Conservation (phyloP, 30 jellyfish, hydroid and myxozoan genomes). For the Aurelia aurita complex sp. Pacific region DNA sequence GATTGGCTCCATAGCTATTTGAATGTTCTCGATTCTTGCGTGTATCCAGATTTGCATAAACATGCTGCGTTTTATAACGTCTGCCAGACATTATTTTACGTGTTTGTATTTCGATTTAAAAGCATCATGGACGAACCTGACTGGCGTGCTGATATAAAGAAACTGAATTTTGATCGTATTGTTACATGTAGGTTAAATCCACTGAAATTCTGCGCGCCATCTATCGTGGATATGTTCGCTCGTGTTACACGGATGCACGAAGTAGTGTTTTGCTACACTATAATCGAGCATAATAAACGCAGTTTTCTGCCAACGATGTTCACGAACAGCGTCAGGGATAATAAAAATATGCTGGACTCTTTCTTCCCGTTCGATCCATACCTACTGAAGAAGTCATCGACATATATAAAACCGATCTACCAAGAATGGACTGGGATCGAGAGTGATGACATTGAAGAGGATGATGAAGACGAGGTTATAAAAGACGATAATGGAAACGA, state of each 20-base stretch:
- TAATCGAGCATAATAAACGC: slow-evolving; percentile 86
- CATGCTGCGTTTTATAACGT: slow-evolving; percentile 83
- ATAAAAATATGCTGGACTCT: slow-evolving; percentile 56
- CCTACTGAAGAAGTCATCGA: slow-evolving; percentile 62
- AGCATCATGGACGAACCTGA: slow-evolving; percentile 39
- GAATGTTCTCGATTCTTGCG: slow-evolving; percentile 62
- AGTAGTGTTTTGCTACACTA: slow-evolving; percentile 90
- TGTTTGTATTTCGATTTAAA: slow-evolving; percentile 72
- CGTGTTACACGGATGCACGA: slow-evolving; percentile 88
- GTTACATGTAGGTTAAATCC: slow-evolving; percentile 81
- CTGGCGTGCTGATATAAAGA: slow-evolving; percentile 51
- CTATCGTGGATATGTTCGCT: slow-evolving; percentile 90
- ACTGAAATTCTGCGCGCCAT: slow-evolving; percentile 69
- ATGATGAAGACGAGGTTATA: slow-evolving; percentile 31
- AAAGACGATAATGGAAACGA: slow-evolving; percentile 46
- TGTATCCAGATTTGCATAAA: slow-evolving; percentile 55
- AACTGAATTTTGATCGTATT: slow-evolving; percentile 71
- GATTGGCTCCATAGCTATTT: slow-evolving; percentile 83
- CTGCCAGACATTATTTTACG: slow-evolving; percentile 82
- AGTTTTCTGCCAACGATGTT: slow-evolving; percentile 32
- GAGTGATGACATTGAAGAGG: slow-evolving; percentile 25
- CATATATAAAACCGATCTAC: slow-evolving; percentile 52
- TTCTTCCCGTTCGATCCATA: slow-evolving; percentile 94
- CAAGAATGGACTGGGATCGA: slow-evolving; percentile 77
- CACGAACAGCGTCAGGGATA: slow-evolving; percentile 10